These are phyloP conservation scores for Oryzaephilus surinamensis DNA, from an alignment of 1,140 invertebrate genomes.

Conservation along the genomic window DNA sequence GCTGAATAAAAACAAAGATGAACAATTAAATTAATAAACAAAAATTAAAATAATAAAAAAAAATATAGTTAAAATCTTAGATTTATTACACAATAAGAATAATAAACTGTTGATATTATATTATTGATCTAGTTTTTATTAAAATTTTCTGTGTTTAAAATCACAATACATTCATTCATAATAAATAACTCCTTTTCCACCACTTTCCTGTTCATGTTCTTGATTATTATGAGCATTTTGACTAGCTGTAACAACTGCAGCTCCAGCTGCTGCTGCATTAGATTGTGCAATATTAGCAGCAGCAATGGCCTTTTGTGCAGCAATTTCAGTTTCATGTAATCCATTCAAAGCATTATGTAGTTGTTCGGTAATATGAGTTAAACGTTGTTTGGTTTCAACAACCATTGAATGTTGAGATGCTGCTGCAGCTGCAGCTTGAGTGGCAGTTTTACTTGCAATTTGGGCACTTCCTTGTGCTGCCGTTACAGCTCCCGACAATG, in stretches of 20 bases:
- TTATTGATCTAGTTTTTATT: too few species aligned
- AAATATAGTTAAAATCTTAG: too few species aligned
- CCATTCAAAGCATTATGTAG: constrained; percentile 16
- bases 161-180: too few species aligned
- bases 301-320: constrained; percentile 17
- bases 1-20: too few species aligned
- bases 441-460: constrained; percentile 15
- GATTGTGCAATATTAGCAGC: constrained; percentile 22
- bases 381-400: constrained; percentile 17
- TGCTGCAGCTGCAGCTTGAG: constrained; percentile 19
- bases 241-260: constrained; percentile 15
- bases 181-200: too few species aligned
- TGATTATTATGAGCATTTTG: constrained; percentile 1
- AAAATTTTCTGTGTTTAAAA: not conserved
- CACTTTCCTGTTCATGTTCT: not conserved
- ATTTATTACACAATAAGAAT: too few species aligned
- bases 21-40: too few species aligned
- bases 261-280: constrained; percentile 26
- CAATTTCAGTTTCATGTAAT: constrained; percentile 18
- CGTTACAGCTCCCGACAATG: constrained; percentile 17
- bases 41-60: too few species aligned
- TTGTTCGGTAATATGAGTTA: constrained; percentile 12
- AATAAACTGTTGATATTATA: too few species aligned
- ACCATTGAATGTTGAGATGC: constrained; percentile 23
- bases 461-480: constrained; percentile 20